Evolutionary conservation across 2,888 invertebrate species (phyloP), one percentile per base, ranked within the genome.

Genomic region (Hypolimnas misippus): DNA sequence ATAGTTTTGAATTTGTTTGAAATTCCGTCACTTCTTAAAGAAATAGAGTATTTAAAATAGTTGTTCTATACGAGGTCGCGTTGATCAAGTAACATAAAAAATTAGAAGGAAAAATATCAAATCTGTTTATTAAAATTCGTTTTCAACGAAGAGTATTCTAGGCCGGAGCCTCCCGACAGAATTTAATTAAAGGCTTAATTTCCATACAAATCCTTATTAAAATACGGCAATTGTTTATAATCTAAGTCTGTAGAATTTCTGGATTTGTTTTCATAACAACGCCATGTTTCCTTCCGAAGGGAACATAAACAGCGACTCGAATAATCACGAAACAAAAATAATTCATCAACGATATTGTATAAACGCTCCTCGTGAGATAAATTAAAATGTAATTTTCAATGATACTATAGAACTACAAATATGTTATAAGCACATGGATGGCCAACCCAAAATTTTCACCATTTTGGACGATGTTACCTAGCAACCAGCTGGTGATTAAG

Each of bases 171-270:
- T 66, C 66, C 60, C 71, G 72, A 73, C 68, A 72, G 72, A 74
- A 63, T 72, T 73, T 73, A 75, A 76, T 76, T 73, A 75, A 74
- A 67, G 57, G 57, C 67, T 56, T 44, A 68, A 69, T 70, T 64
- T 70, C 58, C 59, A 56, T 63, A 58, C 66, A 71, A 70, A 67
- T 67, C 65, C 66, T 65, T 72, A 55, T 69, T 71, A 72, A 71
- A 70, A 69, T 68, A 70, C 66, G 62, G 56, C 62, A 66, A 69
- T 65, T 72, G 67, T 73, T 70, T 72, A 69, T 69, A 70, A 68
- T 69, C 55, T 56, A 49, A 65, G 65, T 61, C 58, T 58, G 55
- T 51, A 35, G 49, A 67, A 55, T 58, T 65, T 35, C 57, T 50
- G 55, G 54, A 61, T 67, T 67, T 67, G 60, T 61, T 63, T 65